A percentile compares a stretch with the other conserved stretches of the same genome.
phyloP scores from a whole-genome alignment of 2,888 invertebrate species.

The Reticulitermes lucifugus region DNA sequence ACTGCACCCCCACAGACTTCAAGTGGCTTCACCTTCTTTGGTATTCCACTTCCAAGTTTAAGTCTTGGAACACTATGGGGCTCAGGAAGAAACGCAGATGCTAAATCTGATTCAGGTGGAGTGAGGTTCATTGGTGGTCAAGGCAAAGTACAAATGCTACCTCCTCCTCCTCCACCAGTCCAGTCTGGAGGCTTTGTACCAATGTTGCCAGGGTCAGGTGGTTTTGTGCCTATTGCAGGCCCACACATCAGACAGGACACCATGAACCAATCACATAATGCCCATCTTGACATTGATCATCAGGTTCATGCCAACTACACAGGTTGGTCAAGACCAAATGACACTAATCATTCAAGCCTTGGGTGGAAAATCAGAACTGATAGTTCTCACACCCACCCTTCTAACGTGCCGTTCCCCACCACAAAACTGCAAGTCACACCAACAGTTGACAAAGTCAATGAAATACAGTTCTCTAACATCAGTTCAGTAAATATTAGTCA shows the following conservation, averaged over 20 bases:
- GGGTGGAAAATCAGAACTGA: neutral
- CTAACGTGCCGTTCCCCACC: neutral
- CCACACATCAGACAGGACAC: slow-evolving; percentile 57
- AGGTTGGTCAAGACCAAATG: neutral
- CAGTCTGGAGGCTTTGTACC: slow-evolving; percentile 81
- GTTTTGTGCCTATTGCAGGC: slow-evolving; percentile 77
- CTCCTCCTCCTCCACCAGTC: slow-evolving; percentile 64
- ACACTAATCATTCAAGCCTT: neutral
- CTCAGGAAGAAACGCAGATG: slow-evolving; percentile 62
- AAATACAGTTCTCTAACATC: neutral
- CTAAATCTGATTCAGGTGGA: slow-evolving; percentile 56
- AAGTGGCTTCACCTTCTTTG: slow-evolving; percentile 85
- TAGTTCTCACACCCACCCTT: neutral
- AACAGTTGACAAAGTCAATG: neutral
- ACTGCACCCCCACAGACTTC: slow-evolving; percentile 65
- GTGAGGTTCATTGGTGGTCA: slow-evolving; percentile 47
- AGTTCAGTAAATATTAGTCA: neutral
- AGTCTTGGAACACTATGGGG: slow-evolving; percentile 69
- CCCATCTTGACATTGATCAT: slow-evolving; percentile 35
- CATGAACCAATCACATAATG: slow-evolving; percentile 9
- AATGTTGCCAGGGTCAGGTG: slow-evolving; percentile 77
- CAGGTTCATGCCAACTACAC: neutral
- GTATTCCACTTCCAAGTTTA: slow-evolving; percentile 79
- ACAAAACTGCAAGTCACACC: neutral
- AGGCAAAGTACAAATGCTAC: slow-evolving; percentile 61